Conservation (phyloP, 2,113 vertebrate genomes). For the Scomber japonicus region DNA sequence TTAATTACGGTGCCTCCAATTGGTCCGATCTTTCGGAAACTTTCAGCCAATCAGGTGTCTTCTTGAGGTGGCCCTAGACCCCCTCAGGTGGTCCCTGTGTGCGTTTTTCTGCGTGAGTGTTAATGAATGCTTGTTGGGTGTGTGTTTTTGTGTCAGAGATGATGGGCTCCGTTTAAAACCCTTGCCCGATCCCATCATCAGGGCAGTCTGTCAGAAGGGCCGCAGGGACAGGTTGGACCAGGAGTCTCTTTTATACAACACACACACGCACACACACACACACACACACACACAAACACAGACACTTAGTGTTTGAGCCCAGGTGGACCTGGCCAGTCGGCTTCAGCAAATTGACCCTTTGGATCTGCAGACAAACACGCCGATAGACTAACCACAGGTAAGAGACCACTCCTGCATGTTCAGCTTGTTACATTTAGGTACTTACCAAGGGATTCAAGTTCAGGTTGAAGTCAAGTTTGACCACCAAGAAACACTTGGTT, state of each 20-base stretch:
- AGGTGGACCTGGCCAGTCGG: conserved; percentile 25
- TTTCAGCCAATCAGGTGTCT: conserved; percentile 72
- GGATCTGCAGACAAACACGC: conserved; percentile 35
- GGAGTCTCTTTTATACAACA: conserved; percentile 29
- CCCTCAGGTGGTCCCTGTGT: conserved; percentile 60
- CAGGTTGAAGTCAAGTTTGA: conserved; percentile 48
- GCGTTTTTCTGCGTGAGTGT: conserved; percentile 41
- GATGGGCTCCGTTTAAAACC: conserved; percentile 80
- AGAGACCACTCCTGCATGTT: conserved; percentile 35
- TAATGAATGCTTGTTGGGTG: conserved; percentile 62
- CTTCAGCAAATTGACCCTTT: conserved; percentile 35
- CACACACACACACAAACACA: conserved; percentile 26
- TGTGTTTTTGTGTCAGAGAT: conserved; percentile 19
- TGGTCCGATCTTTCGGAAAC: conserved; percentile 55
- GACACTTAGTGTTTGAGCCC: conserved; percentile 27
- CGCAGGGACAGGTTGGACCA: conserved; percentile 41
- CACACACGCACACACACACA: conserved; percentile 4
- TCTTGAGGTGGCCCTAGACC: conserved; percentile 50
- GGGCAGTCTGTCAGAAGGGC: conserved; percentile 69
- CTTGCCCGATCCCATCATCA: conserved; percentile 8
- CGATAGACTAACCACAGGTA: conserved; percentile 64
- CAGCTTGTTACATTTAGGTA: neutral
- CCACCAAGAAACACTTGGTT: conserved; percentile 49
- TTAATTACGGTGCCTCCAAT: conserved; percentile 77
- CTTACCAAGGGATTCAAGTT: conserved; percentile 28